phyloP scores from a whole-genome alignment of 1,140 invertebrate genomes.

The Polypedilum vanderplanki region DNA sequence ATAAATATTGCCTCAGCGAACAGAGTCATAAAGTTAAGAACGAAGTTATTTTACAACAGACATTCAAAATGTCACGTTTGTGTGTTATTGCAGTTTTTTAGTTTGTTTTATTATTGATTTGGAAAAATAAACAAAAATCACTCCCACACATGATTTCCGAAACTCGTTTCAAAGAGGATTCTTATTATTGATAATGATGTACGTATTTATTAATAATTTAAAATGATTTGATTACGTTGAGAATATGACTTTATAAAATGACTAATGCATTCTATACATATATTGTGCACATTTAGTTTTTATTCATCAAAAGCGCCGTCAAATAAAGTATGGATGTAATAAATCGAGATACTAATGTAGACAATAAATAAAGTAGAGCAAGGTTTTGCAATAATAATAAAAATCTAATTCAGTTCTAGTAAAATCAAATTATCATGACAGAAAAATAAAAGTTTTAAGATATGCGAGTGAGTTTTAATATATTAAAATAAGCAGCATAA shows the following conservation, averaged over 20 bases:
- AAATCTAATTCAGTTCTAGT: no score
- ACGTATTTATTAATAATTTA: background rate
- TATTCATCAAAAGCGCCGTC: no score
- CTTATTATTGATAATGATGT: background rate
- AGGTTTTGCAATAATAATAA: no score
- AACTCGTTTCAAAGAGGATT: background rate
- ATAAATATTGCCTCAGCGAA: background rate
- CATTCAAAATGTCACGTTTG: conserved; percentile 1
- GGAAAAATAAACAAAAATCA: background rate
- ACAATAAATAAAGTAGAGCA: no score
- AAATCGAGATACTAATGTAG: no score
- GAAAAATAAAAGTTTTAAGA: no score
- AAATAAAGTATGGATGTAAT: no score
- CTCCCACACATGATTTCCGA: background rate
- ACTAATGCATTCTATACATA: no score
- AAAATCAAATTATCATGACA: no score
- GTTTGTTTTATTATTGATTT: background rate
- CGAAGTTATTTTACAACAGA: background rate
- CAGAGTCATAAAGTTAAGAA: background rate
- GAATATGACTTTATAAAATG: no score
- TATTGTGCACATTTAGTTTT: no score
- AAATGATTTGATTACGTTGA: no score
- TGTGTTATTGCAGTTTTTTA: background rate
- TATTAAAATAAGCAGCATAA: background rate
- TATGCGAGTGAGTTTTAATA: background rate